Base-by-base conservation (phyloP, 2,113 vertebrate genomes). In the Megaptera novaeangliae region DNA sequence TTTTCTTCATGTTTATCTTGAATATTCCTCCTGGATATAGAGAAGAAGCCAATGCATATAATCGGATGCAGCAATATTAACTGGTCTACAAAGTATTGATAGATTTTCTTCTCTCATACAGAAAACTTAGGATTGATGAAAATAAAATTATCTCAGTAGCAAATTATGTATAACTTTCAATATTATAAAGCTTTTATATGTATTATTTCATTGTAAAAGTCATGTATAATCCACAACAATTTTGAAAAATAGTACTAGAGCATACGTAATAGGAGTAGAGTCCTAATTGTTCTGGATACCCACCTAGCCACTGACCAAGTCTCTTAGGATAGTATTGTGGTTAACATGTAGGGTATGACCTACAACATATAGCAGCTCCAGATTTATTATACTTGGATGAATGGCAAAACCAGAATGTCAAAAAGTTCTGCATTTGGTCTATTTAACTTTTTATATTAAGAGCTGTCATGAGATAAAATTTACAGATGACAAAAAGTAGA, bases 211-310 rank as follows among this genome's bases (percentile, higher is more conserved):
- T 10, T 61, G 57, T 49, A 59, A 72, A 84, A 93, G 18, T 36
- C 41, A 44, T 18, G 1, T 39, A 31, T 52, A 68, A 83, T 36
- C 21, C 23, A 88, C 31, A 94, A 36, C 8, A 36, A 36, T 80
- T 44, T 4, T 80, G 10, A 46, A 52, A 85, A 78, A 29, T 0
- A 46, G 49, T 59, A 85, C 31, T 27, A 5, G 15, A 23, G 31
- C 41, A 39, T 12, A n/a, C 0, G 13, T 0, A 12, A 52, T 17
- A 66, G 59, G 59, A 44, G 13, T 14, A 15, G 0, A 25, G 55
- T 25, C 49, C 59, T 23, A 12, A 18, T 5, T 91, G 61, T 41
- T 83, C 29, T 36, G 66, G 71, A 86, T 27, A 46, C 49, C n/a
- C 25, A 66, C 17, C 31, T 36, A 55, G 49, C 12, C 39, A 66